These are phyloP conservation scores for Micoletzkya japonica DNA, from an alignment of 2,888 invertebrate genomes.

Conservation along the genomic window DNA sequence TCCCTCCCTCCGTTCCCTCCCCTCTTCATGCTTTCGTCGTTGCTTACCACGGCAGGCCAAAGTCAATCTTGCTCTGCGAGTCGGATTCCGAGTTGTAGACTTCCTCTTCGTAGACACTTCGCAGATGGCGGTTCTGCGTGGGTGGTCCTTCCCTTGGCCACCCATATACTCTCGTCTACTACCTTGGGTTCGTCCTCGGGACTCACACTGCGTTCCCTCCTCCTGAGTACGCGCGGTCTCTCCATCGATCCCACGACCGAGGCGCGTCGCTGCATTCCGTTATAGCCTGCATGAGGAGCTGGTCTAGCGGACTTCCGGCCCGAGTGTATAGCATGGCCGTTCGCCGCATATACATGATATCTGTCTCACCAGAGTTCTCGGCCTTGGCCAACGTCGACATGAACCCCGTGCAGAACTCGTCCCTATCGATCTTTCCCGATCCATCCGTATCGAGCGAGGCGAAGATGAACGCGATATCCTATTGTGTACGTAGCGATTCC, in stretches of 20 bases:
- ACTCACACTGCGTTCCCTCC: too few relatives aligned
- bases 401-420: slow-evolving; percentile 66
- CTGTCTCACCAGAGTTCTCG: slow-evolving; percentile 43
- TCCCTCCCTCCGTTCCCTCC: background rate
- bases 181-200: too few relatives aligned
- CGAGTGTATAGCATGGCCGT: too few relatives aligned
- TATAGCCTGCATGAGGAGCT: slow-evolving; percentile 38
- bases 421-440: slow-evolving; percentile 52
- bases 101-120: slow-evolving; percentile 38
- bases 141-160: too few relatives aligned
- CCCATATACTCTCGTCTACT: too few relatives aligned
- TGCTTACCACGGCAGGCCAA: slow-evolving; percentile 44
- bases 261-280: slow-evolving; percentile 47
- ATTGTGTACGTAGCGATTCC: too few relatives aligned
- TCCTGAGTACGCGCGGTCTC: slow-evolving; percentile 4
- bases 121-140: slow-evolving; percentile 19
- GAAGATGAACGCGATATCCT: slow-evolving; percentile 56
- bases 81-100: slow-evolving; percentile 47
- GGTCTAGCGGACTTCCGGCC: too few relatives aligned
- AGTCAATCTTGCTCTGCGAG: slow-evolving; percentile 41
- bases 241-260: slow-evolving; percentile 29
- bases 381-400: slow-evolving; percentile 49
- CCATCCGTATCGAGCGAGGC: slow-evolving; percentile 50
- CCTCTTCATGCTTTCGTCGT: background rate
- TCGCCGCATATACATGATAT: too few relatives aligned